A percentile compares a stretch with the other conserved stretches of the same genome.
phyloP scores from a whole-genome alignment of 2,797 vertebrate genomes.

The Eulemur rubriventer region DNA sequence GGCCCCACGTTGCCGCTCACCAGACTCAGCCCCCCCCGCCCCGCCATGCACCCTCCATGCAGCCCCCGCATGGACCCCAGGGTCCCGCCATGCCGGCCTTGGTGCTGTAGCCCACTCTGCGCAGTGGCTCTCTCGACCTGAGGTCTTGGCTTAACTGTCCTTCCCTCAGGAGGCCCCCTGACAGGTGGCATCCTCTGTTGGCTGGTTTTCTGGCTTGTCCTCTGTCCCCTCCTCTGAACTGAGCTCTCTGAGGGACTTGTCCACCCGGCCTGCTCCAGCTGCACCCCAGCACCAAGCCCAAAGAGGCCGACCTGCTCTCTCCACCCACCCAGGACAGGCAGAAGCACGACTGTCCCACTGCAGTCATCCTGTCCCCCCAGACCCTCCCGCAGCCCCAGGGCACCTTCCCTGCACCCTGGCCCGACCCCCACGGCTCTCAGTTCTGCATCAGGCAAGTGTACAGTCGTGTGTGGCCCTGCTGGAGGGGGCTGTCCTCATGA shows the following conservation, averaged over 20 bases:
- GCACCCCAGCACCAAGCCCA: not conserved
- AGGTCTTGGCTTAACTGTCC: not conserved
- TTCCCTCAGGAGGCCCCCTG: not conserved
- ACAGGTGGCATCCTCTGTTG: not conserved
- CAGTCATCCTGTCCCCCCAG: accelerated
- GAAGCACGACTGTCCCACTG: not conserved
- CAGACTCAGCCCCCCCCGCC: not conserved
- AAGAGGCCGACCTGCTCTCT: not conserved
- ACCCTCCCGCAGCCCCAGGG: not conserved
- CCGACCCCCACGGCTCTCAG: not conserved
- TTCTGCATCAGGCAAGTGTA: not conserved
- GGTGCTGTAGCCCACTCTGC: not conserved
- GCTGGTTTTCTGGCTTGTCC: not conserved
- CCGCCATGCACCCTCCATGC: not conserved
- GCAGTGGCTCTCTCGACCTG: not conserved
- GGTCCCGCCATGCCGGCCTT: not conserved
- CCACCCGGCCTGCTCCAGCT: not conserved
- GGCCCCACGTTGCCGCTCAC: not conserved
- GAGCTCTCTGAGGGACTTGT: not conserved
- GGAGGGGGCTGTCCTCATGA: not conserved
- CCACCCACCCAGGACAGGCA: not conserved
- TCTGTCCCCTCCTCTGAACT: not conserved
- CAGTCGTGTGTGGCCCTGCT: not conserved
- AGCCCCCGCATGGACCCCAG: not conserved
- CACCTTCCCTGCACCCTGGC: not conserved